These are phyloP conservation scores for Henricia sp. DNA, from an alignment of 53 echinoderm and acorn worm genomes.

Conservation along the genomic window DNA sequence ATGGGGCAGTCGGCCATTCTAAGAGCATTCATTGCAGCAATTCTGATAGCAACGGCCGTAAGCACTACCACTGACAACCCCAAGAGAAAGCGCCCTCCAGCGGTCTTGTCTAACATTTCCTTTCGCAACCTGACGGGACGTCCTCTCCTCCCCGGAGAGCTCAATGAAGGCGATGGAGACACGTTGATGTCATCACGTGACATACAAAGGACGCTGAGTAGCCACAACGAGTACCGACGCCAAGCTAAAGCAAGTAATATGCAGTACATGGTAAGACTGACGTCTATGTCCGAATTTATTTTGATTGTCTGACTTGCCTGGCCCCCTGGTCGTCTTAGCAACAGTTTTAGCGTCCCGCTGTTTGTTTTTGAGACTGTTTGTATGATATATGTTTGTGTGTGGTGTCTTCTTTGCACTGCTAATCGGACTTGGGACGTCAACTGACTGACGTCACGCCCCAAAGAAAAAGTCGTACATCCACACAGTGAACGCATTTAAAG, in stretches of 20 bases:
- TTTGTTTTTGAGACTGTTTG: too few species aligned
- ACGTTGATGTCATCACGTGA: slow-evolving; percentile 17
- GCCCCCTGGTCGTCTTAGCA: too few species aligned
- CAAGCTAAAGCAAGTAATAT: slow-evolving; percentile 63
- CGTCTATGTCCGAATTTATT: too few species aligned
- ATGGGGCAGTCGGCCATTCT: neutral
- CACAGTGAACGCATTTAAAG: too few species aligned
- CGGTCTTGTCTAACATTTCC: slow-evolving; percentile 35
- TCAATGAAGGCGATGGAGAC: slow-evolving; percentile 23
- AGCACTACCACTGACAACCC: neutral
- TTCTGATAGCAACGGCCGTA: neutral
- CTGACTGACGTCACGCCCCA: too few species aligned
- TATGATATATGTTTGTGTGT: too few species aligned
- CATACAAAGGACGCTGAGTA: slow-evolving; percentile 55
- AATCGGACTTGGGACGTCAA: too few species aligned
- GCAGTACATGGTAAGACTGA: slow-evolving; percentile 68
- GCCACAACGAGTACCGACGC: slow-evolving; percentile 59
- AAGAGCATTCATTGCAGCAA: neutral
- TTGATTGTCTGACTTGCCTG: too few species aligned
- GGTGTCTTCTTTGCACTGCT: too few species aligned
- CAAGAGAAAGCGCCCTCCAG: slow-evolving; percentile 24
- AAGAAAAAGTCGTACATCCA: too few species aligned
- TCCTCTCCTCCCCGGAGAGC: slow-evolving; percentile 19
- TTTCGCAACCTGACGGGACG: slow-evolving; percentile 15
- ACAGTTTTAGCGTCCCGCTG: too few species aligned